Evolutionary conservation across 2,888 invertebrate genomes (phyloP).

Genomic region (Pseudococcus jackbeardsleyi): DNA sequence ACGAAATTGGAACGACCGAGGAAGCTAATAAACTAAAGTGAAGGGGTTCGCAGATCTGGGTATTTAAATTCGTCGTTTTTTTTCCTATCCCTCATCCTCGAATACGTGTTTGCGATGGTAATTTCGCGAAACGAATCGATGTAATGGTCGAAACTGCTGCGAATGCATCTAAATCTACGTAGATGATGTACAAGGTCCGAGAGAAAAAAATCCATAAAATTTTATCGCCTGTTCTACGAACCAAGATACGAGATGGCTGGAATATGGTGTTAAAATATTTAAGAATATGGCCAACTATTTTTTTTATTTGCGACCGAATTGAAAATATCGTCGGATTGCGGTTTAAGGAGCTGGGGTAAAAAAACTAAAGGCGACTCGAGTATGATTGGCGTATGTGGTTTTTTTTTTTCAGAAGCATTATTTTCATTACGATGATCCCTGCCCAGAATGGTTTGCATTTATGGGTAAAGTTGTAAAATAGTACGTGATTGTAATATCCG

Average conservation of each 20-base stretch:
- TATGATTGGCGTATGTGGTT: constrained; percentile 10
- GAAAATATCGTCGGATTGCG: neutral
- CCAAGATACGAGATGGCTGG: neutral
- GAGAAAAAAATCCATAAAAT: constrained; percentile 32
- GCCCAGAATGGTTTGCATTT: constrained; percentile 44
- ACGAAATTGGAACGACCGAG: neutral
- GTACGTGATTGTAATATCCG: constrained; percentile 55
- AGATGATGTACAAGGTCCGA: neutral
- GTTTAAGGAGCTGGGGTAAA: neutral
- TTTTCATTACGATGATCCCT: neutral
- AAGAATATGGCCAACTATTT: constrained; percentile 48
- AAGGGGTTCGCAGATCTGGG: neutral
- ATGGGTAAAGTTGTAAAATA: constrained; percentile 44
- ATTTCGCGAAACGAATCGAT: neutral
- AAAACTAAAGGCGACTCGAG: neutral
- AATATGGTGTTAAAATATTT: constrained; percentile 51
- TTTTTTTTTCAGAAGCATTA: neutral
- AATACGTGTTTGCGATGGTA: constrained; percentile 9
- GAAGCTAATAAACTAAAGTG: neutral
- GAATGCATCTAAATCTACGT: neutral
- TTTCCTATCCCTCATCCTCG: neutral
- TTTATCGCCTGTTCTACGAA: neutral
- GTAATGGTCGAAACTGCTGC: neutral
- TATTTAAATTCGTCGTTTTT: neutral
- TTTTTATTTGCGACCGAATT: constrained; percentile 38